Evolutionary conservation across 2,113 vertebrate species (phyloP).

Genomic region (Bubo blakistoni): DNA sequence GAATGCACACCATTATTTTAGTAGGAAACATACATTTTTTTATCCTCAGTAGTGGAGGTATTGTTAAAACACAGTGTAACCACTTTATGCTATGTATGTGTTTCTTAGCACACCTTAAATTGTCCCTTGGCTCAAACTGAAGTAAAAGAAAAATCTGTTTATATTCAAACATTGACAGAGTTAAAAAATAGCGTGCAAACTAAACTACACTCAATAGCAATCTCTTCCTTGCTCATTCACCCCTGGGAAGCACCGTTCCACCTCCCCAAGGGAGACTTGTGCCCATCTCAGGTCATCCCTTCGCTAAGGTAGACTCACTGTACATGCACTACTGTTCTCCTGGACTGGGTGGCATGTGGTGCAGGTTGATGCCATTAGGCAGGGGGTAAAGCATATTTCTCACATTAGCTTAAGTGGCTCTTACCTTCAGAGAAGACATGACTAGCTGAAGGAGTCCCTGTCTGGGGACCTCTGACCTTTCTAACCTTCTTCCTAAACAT

Average conservation of each 20-base stretch:
- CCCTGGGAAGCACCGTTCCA: not conserved
- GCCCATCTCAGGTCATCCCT: not conserved
- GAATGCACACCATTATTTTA: not conserved
- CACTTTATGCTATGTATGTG: not conserved
- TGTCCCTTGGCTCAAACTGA: not conserved
- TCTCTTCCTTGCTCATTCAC: not conserved
- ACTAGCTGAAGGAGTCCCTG: not conserved
- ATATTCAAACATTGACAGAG: not conserved
- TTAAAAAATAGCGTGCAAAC: not conserved
- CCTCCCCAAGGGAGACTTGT: not conserved
- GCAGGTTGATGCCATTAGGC: not conserved
- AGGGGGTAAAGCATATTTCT: not conserved
- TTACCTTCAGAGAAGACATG: not conserved
- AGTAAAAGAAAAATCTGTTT: not conserved
- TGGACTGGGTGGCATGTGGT: not conserved
- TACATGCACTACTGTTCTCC: fast-evolving
- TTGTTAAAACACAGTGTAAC: not conserved
- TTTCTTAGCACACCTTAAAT: not conserved
- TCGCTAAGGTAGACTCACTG: fast-evolving
- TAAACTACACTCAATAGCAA: not conserved
- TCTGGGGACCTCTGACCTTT: not conserved
- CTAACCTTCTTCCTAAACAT: not conserved
- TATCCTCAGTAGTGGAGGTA: not conserved
- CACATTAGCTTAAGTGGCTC: not conserved
- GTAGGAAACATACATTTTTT: not conserved